These are phyloP conservation scores for Leucophenga maculata DNA, from an alignment of 2,888 invertebrate species.

Conservation along the genomic window DNA sequence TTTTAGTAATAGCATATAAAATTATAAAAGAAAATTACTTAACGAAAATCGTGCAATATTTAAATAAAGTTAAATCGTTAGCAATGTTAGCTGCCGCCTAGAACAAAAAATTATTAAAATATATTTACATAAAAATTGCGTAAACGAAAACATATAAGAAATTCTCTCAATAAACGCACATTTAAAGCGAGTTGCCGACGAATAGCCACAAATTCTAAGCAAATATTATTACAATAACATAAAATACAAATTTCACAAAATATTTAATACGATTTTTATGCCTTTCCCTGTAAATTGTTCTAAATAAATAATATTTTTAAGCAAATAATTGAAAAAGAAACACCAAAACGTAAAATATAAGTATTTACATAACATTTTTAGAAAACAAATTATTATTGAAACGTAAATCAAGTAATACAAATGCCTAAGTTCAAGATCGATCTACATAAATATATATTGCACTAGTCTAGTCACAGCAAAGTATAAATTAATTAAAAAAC, in stretches of 20 bases:
- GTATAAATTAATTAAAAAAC: background rate
- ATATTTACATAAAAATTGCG: background rate
- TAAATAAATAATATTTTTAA: background rate
- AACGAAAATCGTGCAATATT: conserved; percentile 13
- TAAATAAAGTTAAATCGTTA: background rate
- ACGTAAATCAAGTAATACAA: background rate
- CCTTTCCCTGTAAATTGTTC: conserved; percentile 10
- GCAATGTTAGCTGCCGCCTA: background rate
- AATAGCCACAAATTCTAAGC: background rate
- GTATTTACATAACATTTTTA: background rate
- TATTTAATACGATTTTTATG: background rate
- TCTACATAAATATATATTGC: background rate
- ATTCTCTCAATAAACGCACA: conserved; percentile 6
- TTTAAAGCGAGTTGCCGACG: background rate
- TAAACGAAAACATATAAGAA: conserved; percentile 5
- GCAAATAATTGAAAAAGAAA: conserved; percentile 2
- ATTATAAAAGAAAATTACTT: background rate
- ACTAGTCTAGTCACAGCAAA: conserved; percentile 4
- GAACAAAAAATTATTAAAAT: background rate
- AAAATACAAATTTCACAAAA: background rate
- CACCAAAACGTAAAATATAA: conserved; percentile 10
- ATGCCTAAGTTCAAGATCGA: background rate
- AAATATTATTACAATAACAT: background rate
- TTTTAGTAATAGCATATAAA: background rate
- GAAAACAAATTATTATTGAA: background rate